Base-by-base conservation (phyloP, 2,113 vertebrate genomes). In the Eubucco bourcierii region DNA sequence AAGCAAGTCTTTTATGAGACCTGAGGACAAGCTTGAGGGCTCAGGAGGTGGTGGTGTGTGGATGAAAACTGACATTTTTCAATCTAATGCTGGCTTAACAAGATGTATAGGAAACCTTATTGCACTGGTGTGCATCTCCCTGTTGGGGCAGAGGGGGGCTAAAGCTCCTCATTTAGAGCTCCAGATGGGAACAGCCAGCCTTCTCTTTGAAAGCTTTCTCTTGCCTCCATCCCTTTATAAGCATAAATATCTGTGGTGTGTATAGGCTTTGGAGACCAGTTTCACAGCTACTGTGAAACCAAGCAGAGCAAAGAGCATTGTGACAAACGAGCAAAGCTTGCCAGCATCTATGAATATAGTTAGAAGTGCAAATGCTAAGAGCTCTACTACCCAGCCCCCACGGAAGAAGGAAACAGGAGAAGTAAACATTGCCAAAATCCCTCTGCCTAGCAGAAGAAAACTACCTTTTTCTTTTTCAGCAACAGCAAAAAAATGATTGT, bases 1-100 rank as follows among this genome's bases (percentile, higher is more conserved):
- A 91, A 95, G 67, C 53, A 80, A 77, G 87, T 79, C 92, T 96
- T 96, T 94, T 90, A 90, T 93, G 90, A 95, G 96, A 89, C 82
- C 71, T 66, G 61, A 85, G 88, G 79, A 82, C 59, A 92, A 91
- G 95, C 96, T 90, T 10, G 67, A 96, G 94, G 91, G 80, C 65
- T 95, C 85, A 67, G 87, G 93, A 94, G 88, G 87, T 75, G 93
- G 89, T 71, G 92, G 87, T 3, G 15, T 64, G 80, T 68, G 78
- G 71, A 90, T 91, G 89, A 74, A 95, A 95, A 93, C 24, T 84
- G 93, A 93, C 79, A 71, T 41, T 94, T 97, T 95, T 87, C 72
- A 95, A 84, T 80, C 90, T 88, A 92, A 93, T 90, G 81, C 88
- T 84, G 87, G 87, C 73, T 96, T 96, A 96, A 95, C 83, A 72